These are phyloP conservation scores for Hyphantria cunea DNA, from an alignment of 1,140 invertebrate genomes.

Conservation along the genomic window DNA sequence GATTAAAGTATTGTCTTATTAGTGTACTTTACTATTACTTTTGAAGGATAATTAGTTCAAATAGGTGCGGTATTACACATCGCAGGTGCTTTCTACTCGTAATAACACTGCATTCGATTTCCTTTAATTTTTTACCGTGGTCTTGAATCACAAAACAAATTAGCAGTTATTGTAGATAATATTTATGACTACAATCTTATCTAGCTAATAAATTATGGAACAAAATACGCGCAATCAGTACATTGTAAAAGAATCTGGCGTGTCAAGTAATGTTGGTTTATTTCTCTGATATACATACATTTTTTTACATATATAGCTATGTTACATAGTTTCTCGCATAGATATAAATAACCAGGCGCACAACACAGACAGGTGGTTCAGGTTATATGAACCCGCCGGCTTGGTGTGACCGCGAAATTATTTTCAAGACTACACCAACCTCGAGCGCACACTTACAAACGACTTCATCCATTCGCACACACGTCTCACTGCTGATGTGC, in stretches of 20 bases:
- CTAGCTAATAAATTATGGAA: background rate
- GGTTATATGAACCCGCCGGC: slow-evolving; percentile 76
- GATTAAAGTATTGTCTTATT: no score
- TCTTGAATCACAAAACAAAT: slow-evolving; percentile 24
- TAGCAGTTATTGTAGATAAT: slow-evolving; percentile 15
- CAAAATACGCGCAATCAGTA: background rate
- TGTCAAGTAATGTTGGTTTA: slow-evolving; percentile 22
- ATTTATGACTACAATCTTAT: slow-evolving; percentile 9
- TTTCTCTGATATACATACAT: slow-evolving; percentile 18
- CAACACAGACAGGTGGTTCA: slow-evolving; percentile 78
- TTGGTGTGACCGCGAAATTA: slow-evolving; percentile 80
- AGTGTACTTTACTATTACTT: no score
- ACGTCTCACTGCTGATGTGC: slow-evolving; percentile 65
- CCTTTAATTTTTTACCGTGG: no score
- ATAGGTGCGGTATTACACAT: no score
- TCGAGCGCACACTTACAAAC: slow-evolving; percentile 57
- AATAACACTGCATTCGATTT: no score
- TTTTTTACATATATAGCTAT: slow-evolving; percentile 44
- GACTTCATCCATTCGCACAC: slow-evolving; percentile 47
- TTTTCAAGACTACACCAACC: slow-evolving; percentile 81
- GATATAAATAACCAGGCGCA: slow-evolving; percentile 80
- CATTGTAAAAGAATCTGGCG: slow-evolving; percentile 1
- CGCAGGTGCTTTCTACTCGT: no score
- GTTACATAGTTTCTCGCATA: slow-evolving; percentile 70
- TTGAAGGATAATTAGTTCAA: no score